A percentile compares a stretch with the other conserved stretches of the same genome.
phyloP scores from a whole-genome alignment of 2,113 vertebrate genomes.

The Sinocyclocheilus grahami region DNA sequence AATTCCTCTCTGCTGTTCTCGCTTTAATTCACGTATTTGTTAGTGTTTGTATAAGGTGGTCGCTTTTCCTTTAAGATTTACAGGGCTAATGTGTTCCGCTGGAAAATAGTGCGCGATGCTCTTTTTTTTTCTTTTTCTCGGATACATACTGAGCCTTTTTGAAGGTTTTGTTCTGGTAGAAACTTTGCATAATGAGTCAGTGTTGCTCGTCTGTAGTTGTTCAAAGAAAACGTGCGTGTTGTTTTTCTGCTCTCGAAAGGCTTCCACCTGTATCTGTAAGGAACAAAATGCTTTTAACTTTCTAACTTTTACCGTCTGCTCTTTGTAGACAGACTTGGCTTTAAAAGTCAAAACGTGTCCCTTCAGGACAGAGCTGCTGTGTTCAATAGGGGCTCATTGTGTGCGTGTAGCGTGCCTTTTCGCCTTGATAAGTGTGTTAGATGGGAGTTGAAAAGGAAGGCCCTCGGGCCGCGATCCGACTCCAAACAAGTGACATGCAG shows the following conservation, averaged over 20 bases:
- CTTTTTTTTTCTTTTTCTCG: not conserved
- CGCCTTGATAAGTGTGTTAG: conserved; percentile 59
- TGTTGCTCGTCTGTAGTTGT: conserved; percentile 7
- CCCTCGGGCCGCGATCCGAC: conserved; percentile 62
- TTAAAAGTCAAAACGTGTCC: conserved; percentile 56
- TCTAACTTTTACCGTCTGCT: conserved; percentile 12
- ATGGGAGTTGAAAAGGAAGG: conserved; percentile 68
- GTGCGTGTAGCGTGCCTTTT: conserved; percentile 57
- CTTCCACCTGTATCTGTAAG: conserved; percentile 45
- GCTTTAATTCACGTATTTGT: conserved; percentile 37
- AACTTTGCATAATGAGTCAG: conserved; percentile 45
- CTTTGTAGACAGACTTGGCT: conserved; percentile 43
- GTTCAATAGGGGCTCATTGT: conserved; percentile 64
- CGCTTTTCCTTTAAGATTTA: conserved; percentile 32
- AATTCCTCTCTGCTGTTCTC: conserved; percentile 39
- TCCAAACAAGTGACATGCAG: conserved; percentile 69
- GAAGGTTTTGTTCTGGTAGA: conserved; percentile 26
- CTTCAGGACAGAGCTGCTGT: conserved; percentile 53
- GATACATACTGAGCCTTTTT: conserved; percentile 14
- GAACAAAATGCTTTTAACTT: conserved; percentile 15
- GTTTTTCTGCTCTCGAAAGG: conserved; percentile 8
- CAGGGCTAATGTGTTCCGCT: not conserved
- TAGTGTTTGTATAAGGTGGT: conserved; percentile 35
- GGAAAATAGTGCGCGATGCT: not conserved
- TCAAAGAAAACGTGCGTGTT: conserved; percentile 27